phyloP scores from a whole-genome alignment of 2,113 vertebrate species.

The Electrona antarctica region DNA sequence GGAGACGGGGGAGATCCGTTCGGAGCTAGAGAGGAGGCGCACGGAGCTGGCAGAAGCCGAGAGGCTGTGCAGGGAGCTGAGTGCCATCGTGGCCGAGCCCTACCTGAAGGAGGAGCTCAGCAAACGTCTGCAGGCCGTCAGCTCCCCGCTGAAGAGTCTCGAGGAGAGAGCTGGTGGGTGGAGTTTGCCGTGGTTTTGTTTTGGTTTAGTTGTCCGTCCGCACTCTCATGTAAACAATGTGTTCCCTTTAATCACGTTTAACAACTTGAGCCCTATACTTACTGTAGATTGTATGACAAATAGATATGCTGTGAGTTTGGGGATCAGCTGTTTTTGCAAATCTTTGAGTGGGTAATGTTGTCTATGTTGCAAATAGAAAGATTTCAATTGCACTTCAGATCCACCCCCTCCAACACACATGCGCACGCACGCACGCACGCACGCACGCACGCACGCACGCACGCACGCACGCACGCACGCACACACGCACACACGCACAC shows the following conservation, averaged over 20 bases:
- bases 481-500: too few species aligned
- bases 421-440: too few species aligned
- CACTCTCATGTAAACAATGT: background rate
- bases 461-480: too few species aligned
- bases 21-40: slow-evolving; percentile 87
- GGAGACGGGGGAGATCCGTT: slow-evolving; percentile 94
- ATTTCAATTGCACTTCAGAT: too few species aligned
- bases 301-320: too few species aligned
- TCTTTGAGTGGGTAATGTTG: too few species aligned
- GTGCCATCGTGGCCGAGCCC: slow-evolving; percentile 89
- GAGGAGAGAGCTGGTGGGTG: slow-evolving; percentile 92
- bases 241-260: background rate
- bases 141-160: slow-evolving; percentile 87
- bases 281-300: too few species aligned
- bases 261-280: too few species aligned
- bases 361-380: too few species aligned
- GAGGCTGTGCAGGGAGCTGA: slow-evolving; percentile 87
- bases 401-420: too few species aligned
- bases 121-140: slow-evolving; percentile 90
- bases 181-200: slow-evolving; percentile 6
- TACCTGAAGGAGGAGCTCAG: slow-evolving; percentile 94
- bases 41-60: slow-evolving; percentile 86
- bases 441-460: too few species aligned
- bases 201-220: background rate
- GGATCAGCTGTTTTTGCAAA: too few species aligned